These are phyloP conservation scores for Anarsia innoxiella DNA, from an alignment of 2,888 invertebrate species.

Conservation along the genomic window DNA sequence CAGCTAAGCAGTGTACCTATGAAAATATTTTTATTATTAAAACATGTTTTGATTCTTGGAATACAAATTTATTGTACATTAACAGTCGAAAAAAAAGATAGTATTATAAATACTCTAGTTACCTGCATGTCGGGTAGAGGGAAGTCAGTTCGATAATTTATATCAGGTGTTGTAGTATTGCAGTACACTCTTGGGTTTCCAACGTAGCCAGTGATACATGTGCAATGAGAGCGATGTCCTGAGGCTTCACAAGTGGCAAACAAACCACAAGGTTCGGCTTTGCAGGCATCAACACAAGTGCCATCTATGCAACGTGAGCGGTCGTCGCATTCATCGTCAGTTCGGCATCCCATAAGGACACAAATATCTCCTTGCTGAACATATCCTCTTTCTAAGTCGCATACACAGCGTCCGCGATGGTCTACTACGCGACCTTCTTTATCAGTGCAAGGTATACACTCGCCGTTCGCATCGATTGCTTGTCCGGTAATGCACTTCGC, in stretches of 20 bases:
- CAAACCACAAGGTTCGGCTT: constrained; percentile 81
- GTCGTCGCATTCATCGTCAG: constrained; percentile 84
- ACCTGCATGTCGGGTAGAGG: constrained; percentile 87
- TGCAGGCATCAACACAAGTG: constrained; percentile 88
- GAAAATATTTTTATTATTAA: constrained; percentile 6
- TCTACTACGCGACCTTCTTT: constrained; percentile 85
- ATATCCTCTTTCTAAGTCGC: constrained; percentile 85
- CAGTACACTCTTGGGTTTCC: constrained; percentile 86
- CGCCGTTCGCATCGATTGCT: constrained; percentile 84
- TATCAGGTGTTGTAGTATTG: constrained; percentile 60
- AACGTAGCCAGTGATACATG: constrained; percentile 83
- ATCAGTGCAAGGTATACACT: constrained; percentile 83
- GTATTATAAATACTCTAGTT: constrained; percentile 9
- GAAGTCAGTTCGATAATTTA: constrained; percentile 83
- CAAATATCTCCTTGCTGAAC: constrained; percentile 86
- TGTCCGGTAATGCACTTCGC: constrained; percentile 86
- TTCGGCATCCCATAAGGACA: constrained; percentile 82
- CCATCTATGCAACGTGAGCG: constrained; percentile 85
- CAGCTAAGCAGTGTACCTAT: constrained; percentile 89
- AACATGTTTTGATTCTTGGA: not conserved
- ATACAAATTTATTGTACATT: not conserved
- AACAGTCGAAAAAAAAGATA: constrained; percentile 1
- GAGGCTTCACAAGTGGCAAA: constrained; percentile 86
- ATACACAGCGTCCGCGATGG: constrained; percentile 86
- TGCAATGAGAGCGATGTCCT: constrained; percentile 84